These are phyloP conservation scores for Megaceryle alcyon DNA, from an alignment of 2,797 vertebrate genomes.

Conservation along the genomic window DNA sequence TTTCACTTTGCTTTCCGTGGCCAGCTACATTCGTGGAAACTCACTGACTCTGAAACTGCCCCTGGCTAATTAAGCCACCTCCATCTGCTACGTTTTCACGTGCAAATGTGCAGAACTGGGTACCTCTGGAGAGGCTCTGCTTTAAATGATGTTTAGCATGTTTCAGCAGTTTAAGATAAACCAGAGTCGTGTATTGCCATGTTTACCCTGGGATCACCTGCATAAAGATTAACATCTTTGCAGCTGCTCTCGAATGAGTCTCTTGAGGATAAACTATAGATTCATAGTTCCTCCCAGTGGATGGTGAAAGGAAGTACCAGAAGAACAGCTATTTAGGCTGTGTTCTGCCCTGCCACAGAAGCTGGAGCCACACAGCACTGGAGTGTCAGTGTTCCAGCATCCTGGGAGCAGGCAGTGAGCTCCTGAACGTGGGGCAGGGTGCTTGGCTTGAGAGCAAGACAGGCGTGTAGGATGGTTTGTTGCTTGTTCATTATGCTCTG, in stretches of 20 bases:
- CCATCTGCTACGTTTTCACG: neutral
- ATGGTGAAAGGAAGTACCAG: slow-evolving; percentile 42
- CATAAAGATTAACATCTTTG: slow-evolving; percentile 50
- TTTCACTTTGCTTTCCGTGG: neutral
- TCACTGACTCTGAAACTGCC: neutral
- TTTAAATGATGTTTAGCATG: neutral
- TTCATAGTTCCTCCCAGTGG: slow-evolving; percentile 62
- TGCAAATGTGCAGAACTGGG: slow-evolving; percentile 9
- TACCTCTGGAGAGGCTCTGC: neutral
- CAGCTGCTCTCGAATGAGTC: slow-evolving; percentile 67
- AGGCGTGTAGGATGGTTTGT: neutral
- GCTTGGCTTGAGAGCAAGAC: neutral
- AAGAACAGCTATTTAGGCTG: neutral
- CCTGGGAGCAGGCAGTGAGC: accelerated
- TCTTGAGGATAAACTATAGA: slow-evolving; percentile 1
- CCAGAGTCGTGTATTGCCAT: slow-evolving; percentile 35
- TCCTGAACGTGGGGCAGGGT: neutral
- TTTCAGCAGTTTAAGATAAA: slow-evolving; percentile 58
- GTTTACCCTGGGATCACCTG: slow-evolving; percentile 68
- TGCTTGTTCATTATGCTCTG: neutral
- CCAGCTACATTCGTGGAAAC: neutral
- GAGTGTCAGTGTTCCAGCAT: accelerated
- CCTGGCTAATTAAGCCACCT: neutral
- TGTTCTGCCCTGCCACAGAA: neutral
- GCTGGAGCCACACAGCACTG: neutral